phyloP scores from a whole-genome alignment of 2,797 vertebrate species.

The Bufotes viridis region DNA sequence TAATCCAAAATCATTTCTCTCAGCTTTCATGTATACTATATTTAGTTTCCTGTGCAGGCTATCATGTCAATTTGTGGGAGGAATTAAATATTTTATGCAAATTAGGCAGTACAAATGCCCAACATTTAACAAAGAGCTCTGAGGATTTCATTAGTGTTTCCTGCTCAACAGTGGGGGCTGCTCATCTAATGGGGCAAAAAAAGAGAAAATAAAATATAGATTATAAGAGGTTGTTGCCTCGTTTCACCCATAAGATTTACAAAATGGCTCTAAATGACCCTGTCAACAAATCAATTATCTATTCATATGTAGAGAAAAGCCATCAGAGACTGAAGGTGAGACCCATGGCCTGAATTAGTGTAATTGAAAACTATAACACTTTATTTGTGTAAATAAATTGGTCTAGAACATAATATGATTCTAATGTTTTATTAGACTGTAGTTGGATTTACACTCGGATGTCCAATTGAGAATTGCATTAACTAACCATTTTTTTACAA shows the following conservation, averaged over 20 bases:
- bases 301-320: not conserved
- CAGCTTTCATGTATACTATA: slow-evolving; percentile 53
- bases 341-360: not conserved
- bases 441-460: not conserved
- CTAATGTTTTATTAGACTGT: not conserved
- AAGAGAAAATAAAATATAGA: not conserved
- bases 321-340: not conserved
- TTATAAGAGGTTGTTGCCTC: slow-evolving; percentile 30
- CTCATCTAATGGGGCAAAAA: slow-evolving; percentile 23
- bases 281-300: slow-evolving; percentile 25
- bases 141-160: slow-evolving; percentile 31
- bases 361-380: not conserved
- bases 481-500: not conserved
- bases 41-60: slow-evolving; percentile 52
- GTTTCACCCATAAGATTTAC: slow-evolving; percentile 15
- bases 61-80: slow-evolving; percentile 55
- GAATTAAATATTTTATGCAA: slow-evolving; percentile 59
- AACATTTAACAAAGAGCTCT: slow-evolving; percentile 42
- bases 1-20: slow-evolving; percentile 57
- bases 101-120: slow-evolving; percentile 26
- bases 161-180: slow-evolving; percentile 14
- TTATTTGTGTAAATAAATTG: not conserved
- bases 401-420: not conserved
- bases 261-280: slow-evolving; percentile 26
- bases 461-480: not conserved